These are phyloP conservation scores for Pseudochaenichthys georgianus DNA, from an alignment of 2,797 vertebrate genomes.

Conservation along the genomic window DNA sequence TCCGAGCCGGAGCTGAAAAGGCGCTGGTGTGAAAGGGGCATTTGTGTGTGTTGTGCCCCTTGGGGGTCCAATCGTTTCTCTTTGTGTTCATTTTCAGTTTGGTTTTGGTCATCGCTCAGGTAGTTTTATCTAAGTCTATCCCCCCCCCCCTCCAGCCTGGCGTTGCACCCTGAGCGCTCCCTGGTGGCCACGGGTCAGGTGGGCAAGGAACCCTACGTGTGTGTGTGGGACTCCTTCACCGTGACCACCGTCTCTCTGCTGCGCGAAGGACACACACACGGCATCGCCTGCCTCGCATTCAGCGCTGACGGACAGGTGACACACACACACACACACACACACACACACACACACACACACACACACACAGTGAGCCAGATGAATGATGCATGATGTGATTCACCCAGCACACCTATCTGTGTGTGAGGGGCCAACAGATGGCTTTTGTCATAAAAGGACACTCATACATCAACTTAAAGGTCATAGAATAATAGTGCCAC, in stretches of 20 bases:
- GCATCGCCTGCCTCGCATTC: slow-evolving; percentile 94
- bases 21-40: too few species aligned
- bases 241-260: slow-evolving; percentile 93
- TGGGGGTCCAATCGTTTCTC: too few species aligned
- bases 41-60: too few species aligned
- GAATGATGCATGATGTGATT: slow-evolving; percentile 2
- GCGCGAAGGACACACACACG: slow-evolving; percentile 95
- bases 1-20: too few species aligned
- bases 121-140: background rate
- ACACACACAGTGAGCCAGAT: background rate
- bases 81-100: too few species aligned
- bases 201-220: slow-evolving; percentile 95
- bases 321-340: slow-evolving; percentile 13
- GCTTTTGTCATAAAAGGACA: slow-evolving; percentile 27
- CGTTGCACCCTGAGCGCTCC: slow-evolving; percentile 94
- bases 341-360: slow-evolving; percentile 4
- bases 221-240: slow-evolving; percentile 94
- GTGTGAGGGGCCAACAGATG: slow-evolving; percentile 7
- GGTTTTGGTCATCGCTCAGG: too few species aligned
- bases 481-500: slow-evolving; percentile 8
- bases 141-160: slow-evolving; percentile 84
- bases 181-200: slow-evolving; percentile 97
- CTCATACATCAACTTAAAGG: slow-evolving; percentile 11
- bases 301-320: slow-evolving; percentile 94
- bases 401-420: background rate